Base-by-base conservation (phyloP, 2,113 vertebrate genomes). In the Ailuropoda melanoleuca region DNA sequence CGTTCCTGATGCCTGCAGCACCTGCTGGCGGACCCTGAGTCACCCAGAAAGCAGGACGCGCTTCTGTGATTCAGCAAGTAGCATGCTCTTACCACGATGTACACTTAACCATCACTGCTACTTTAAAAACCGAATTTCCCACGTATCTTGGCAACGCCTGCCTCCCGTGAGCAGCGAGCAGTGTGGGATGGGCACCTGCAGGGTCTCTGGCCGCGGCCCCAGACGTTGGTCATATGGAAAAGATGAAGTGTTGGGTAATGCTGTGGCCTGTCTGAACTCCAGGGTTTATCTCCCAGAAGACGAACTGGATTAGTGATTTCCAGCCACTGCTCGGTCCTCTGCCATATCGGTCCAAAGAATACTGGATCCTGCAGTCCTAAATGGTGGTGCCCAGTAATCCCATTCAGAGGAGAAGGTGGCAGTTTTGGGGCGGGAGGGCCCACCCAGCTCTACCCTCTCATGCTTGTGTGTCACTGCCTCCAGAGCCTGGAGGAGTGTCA, bases 371-470 rank as follows among this genome's bases (percentile, higher is more conserved):
- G 21, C 31, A n/a, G n/a, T 23, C 1, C 78, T 72, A 24, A 26
- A 18, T 15, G 37, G n/a, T 3, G 3, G 53, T 13, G 50, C 50
- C 37, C 15, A 23, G 7, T 10, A 15, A 34, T 23, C 68, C 39
- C 55, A 48, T 77, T 60, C 39, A 72, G 64, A 48, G 21, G 43
- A 50, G 12, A 29, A 12, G 58, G 58, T 3, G 7, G 74, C 46
- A 66, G 29, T n/a, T 14, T 43, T 2, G 31, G 55, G 55, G 19
- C 29, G 0, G 50, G 78, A 24, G 48, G 31, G 14, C 37, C 37
- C 68, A 29, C 9, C 12, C 7, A 0, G 26, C 18, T 72, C 6
- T 23, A 12, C 39, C 0, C 1, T 8, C 53, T 15, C 5, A 1
- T 8, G 8, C 56, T 29, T n/a, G 3, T 23, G 87, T 17, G 6